Conservation (phyloP, 2,113 vertebrate genomes). For the Chascanopsetta lugubris region DNA sequence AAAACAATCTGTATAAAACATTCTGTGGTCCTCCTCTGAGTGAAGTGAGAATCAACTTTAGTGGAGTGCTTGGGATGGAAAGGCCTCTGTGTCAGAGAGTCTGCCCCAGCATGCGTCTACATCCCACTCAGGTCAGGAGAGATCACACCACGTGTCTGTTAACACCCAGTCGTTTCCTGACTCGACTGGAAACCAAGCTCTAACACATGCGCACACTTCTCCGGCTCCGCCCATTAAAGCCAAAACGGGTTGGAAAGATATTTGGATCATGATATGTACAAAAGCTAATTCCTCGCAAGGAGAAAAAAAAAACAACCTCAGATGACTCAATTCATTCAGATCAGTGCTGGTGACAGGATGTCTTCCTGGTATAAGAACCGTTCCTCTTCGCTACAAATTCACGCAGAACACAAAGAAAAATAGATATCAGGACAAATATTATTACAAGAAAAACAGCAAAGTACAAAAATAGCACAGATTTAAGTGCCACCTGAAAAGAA, state of each 20-base stretch:
- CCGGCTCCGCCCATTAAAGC: conserved; percentile 21
- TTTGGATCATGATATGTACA: conserved; percentile 70
- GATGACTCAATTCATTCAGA: conserved; percentile 27
- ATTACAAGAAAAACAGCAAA: conserved; percentile 50
- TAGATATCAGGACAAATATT: conserved; percentile 33
- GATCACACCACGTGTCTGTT: neutral
- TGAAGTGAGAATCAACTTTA: conserved; percentile 51
- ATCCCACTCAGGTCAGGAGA: conserved; percentile 33
- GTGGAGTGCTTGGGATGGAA: conserved; percentile 50
- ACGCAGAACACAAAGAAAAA: conserved; percentile 34
- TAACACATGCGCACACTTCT: conserved; percentile 20
- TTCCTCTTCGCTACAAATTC: conserved; percentile 55
- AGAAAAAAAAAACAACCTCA: conserved; percentile 18
- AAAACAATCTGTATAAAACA: conserved; percentile 82
- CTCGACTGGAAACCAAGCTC: conserved; percentile 27
- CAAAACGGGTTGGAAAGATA: conserved; percentile 44
- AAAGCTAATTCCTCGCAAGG: conserved; percentile 55
- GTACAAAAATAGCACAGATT: conserved; percentile 69
- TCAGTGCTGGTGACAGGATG: conserved; percentile 76
- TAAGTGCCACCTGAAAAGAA: conserved; percentile 55
- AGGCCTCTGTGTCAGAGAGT: conserved; percentile 51
- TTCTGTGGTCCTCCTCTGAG: conserved; percentile 77
- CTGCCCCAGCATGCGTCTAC: conserved; percentile 17
- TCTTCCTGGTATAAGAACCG: conserved; percentile 52
- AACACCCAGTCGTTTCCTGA: conserved; percentile 24